Evolutionary conservation across 1,140 invertebrate genomes (phyloP).

Genomic region (Drosophila bipectinata): DNA sequence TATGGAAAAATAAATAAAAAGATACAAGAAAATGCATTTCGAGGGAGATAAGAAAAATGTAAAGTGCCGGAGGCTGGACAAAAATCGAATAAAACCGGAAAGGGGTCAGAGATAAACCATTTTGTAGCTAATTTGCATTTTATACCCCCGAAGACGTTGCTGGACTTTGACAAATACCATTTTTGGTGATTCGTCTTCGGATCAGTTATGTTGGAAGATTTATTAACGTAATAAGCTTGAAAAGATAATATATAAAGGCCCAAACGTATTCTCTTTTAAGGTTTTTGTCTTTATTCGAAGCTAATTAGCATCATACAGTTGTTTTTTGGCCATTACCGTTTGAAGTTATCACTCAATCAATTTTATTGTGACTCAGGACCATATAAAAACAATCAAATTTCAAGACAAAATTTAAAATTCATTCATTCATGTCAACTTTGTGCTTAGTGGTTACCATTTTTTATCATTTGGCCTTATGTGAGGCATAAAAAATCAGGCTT

Average conservation of each 20-base stretch:
- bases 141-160: slow-evolving; percentile 34
- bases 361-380: slow-evolving; percentile 41
- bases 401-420: slow-evolving; percentile 11
- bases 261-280: background rate
- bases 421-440: slow-evolving; percentile 25
- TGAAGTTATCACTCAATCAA: slow-evolving; percentile 68
- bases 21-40: slow-evolving; percentile 59
- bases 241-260: slow-evolving; percentile 24
- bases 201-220: slow-evolving; percentile 52
- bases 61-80: background rate
- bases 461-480: slow-evolving; percentile 8
- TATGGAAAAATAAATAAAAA: slow-evolving; percentile 32
- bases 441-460: slow-evolving; percentile 16
- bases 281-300: slow-evolving; percentile 29
- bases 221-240: slow-evolving; percentile 39
- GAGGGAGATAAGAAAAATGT: slow-evolving; percentile 41
- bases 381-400: slow-evolving; percentile 35
- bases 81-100: slow-evolving; percentile 13
- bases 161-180: slow-evolving; percentile 57
- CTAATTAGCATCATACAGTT: slow-evolving; percentile 63
- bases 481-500: slow-evolving; percentile 46
- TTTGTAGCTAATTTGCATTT: slow-evolving; percentile 72
- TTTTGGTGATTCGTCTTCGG: slow-evolving; percentile 39
- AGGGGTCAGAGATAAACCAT: slow-evolving; percentile 28
- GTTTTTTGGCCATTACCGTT: slow-evolving; percentile 33